Percentiles rank a stretch among this genome's conserved stretches.
phyloP scores from a whole-genome alignment of 1,140 invertebrate genomes.

The Drosophila kepulauana region DNA sequence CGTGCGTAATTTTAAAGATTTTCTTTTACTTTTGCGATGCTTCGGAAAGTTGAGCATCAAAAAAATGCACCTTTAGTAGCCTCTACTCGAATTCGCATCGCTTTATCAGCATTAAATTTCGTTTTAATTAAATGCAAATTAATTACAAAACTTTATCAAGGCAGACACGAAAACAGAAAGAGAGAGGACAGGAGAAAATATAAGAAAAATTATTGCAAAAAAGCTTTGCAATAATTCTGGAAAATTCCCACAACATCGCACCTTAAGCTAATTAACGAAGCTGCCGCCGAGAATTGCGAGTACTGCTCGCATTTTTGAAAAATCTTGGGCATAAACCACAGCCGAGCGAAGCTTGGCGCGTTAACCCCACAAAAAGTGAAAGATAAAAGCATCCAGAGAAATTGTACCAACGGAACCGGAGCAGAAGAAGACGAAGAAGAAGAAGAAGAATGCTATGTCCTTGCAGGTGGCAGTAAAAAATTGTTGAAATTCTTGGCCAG shows the following conservation, averaged over 20 bases:
- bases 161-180: neutral
- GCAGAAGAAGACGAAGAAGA: neutral
- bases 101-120: constrained; percentile 50
- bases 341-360: constrained; percentile 19
- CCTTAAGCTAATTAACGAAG: constrained; percentile 64
- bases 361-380: constrained; percentile 34
- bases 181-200: neutral
- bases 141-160: constrained; percentile 40
- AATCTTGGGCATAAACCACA: constrained; percentile 57
- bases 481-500: constrained; percentile 64
- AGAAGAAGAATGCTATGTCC: constrained; percentile 62
- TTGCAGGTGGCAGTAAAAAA: constrained; percentile 81
- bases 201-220: constrained; percentile 34
- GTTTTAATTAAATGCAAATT: constrained; percentile 54
- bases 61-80: constrained; percentile 5
- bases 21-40: neutral
- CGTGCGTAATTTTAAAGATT: neutral
- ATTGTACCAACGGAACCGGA: constrained; percentile 19
- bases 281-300: neutral
- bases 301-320: constrained; percentile 30
- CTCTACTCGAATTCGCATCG: constrained; percentile 8
- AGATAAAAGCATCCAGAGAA: constrained; percentile 43
- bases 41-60: constrained; percentile 6
- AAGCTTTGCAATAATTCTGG: constrained; percentile 37
- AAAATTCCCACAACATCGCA: constrained; percentile 29